Conservation (phyloP, 2,113 vertebrate species). For the Nyctereutes procyonoides region DNA sequence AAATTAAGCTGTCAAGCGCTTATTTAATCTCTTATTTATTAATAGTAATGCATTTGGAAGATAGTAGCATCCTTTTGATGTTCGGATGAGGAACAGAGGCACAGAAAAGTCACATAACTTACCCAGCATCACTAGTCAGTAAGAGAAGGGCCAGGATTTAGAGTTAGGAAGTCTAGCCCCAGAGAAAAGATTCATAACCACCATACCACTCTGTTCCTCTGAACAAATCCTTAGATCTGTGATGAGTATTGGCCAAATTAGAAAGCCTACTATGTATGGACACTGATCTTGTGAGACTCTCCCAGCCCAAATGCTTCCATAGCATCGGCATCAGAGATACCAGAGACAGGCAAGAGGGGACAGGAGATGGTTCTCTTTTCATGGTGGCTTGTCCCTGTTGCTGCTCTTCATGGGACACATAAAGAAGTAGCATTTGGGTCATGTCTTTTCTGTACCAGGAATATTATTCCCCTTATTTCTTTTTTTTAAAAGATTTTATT, state of each 20-base stretch:
- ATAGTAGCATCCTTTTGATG: background rate
- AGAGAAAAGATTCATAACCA: background rate
- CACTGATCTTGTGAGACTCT: background rate
- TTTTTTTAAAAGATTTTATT: too few relatives aligned
- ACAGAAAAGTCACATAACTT: background rate
- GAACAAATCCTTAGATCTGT: background rate
- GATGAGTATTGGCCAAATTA: background rate
- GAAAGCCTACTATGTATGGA: background rate
- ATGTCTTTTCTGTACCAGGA: background rate
- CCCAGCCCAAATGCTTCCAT: background rate
- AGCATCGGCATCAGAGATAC: background rate
- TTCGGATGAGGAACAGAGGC: background rate
- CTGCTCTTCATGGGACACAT: background rate
- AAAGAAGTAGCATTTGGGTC: background rate
- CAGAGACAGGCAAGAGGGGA: background rate
- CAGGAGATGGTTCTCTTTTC: background rate
- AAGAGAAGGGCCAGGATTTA: background rate
- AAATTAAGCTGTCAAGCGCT: background rate
- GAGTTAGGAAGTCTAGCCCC: background rate
- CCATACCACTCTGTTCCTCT: background rate
- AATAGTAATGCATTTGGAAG: background rate
- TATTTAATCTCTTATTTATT: background rate
- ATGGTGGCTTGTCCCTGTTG: background rate
- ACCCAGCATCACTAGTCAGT: background rate
- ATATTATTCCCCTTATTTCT: background rate